phyloP scores from a whole-genome alignment of 2,797 vertebrate genomes.

The Knipowitschia caucasica region DNA sequence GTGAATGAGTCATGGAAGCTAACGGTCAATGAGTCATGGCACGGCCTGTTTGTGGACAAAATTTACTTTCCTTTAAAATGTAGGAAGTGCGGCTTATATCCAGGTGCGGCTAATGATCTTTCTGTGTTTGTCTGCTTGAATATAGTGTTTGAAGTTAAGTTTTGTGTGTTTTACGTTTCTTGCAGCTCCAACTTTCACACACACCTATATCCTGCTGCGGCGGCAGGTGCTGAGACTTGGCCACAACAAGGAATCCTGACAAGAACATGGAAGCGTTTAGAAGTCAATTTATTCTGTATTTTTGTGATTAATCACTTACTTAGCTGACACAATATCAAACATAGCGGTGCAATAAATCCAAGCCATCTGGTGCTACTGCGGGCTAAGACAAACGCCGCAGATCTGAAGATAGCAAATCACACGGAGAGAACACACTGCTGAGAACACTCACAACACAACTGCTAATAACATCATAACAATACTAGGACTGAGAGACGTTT shows the following conservation, averaged over 20 bases:
- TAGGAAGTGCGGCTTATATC: too few species aligned
- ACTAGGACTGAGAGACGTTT: background rate
- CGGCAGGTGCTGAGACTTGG: constrained; percentile 10
- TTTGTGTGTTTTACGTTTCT: background rate
- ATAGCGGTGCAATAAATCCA: constrained; percentile 1
- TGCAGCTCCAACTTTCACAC: background rate
- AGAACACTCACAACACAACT: background rate
- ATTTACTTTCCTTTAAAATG: too few species aligned
- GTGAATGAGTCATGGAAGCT: too few species aligned
- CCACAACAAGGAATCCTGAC: constrained; percentile 18
- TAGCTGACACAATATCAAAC: constrained; percentile 14
- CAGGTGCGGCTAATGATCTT: too few species aligned
- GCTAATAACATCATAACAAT: background rate
- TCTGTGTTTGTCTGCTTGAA: background rate
- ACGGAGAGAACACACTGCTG: background rate
- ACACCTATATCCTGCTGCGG: background rate
- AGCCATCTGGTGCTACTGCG: constrained; percentile 23
- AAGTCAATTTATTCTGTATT: constrained; percentile 21
- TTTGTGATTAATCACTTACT: constrained; percentile 27
- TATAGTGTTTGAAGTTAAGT: background rate
- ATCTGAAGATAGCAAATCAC: background rate
- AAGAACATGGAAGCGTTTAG: constrained; percentile 14
- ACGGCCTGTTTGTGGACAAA: too few species aligned
- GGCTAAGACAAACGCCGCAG: constrained; percentile 6
- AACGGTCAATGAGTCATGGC: too few species aligned